Evolutionary conservation across 2,888 invertebrate species (phyloP).

Genomic region (Oscheius onirici): DNA sequence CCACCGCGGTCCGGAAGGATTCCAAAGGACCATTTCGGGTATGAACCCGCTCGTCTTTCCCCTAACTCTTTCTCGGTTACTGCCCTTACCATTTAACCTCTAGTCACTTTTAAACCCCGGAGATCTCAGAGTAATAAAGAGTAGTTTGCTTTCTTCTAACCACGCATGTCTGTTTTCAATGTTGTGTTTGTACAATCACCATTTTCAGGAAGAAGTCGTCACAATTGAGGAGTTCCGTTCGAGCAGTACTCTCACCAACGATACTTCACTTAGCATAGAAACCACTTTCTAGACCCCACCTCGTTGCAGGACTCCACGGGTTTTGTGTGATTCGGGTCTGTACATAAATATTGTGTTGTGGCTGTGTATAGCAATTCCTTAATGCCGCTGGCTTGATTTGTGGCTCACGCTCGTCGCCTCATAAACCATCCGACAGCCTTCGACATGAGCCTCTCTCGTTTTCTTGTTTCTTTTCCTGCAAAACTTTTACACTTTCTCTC

Average conservation of each 20-base stretch:
- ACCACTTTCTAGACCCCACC: constrained; percentile 2
- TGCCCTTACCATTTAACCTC: not conserved
- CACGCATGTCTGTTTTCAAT: not conserved
- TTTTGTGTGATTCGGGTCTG: not conserved
- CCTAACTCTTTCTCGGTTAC: constrained; percentile 6
- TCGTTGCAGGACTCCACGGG: constrained; percentile 3
- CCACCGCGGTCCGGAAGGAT: constrained; percentile 12
- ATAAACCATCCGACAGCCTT: constrained; percentile 17
- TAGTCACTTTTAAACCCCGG: constrained; percentile 17
- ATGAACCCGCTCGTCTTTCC: constrained; percentile 31
- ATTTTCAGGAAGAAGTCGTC: constrained; percentile 22
- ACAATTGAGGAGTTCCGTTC: constrained; percentile 7
- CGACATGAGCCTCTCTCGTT: constrained; percentile 2
- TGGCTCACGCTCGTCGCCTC: constrained; percentile 17
- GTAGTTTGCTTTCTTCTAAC: constrained; percentile 6
- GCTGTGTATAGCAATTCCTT: not conserved
- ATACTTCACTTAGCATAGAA: constrained; percentile 17
- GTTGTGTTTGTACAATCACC: constrained; percentile 10
- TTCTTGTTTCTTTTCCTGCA: not conserved
- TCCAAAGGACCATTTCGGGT: constrained; percentile 35
- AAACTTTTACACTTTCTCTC: not conserved
- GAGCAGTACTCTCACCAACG: constrained; percentile 13
- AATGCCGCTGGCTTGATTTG: constrained; percentile 14
- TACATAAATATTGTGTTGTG: not conserved
- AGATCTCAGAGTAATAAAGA: constrained; percentile 13